phyloP scores from a whole-genome alignment of 1,140 invertebrate genomes.

The honey bee (Apis mellifera) region DNA sequence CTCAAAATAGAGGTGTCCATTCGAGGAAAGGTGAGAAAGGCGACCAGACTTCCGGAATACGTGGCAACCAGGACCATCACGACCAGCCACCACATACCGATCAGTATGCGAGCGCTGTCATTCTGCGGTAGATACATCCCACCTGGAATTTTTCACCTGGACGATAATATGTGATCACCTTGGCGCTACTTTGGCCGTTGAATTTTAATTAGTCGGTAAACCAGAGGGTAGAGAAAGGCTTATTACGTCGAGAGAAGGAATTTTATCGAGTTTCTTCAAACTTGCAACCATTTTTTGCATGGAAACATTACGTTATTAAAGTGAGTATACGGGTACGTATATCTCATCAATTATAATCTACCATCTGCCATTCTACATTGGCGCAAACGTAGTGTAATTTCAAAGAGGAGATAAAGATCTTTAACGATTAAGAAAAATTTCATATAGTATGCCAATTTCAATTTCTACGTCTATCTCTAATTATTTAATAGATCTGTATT shows the following conservation, averaged over 20 bases:
- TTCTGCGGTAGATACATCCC: slow-evolving; percentile 92
- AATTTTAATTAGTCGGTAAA: slow-evolving; percentile 2
- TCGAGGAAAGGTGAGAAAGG: slow-evolving; percentile 95
- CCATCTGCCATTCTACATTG: too few relatives aligned
- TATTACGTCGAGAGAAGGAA: not conserved
- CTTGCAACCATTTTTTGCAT: too few relatives aligned
- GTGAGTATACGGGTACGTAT: too few relatives aligned
- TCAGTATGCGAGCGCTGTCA: slow-evolving; percentile 92
- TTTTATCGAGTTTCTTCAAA: not conserved
- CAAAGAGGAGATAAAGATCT: too few relatives aligned
- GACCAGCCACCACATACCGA: slow-evolving; percentile 96
- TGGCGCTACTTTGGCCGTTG: not conserved
- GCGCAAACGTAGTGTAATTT: too few relatives aligned
- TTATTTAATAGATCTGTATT: too few relatives aligned
- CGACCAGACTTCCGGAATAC: slow-evolving; percentile 96
- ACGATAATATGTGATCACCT: not conserved
- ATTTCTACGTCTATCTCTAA: too few relatives aligned
- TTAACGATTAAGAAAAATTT: too few relatives aligned
- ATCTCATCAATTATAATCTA: too few relatives aligned
- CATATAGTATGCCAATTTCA: too few relatives aligned
- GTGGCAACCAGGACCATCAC: slow-evolving; percentile 95
- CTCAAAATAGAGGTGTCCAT: slow-evolving; percentile 89
- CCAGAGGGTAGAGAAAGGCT: not conserved
- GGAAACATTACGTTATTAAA: too few relatives aligned
- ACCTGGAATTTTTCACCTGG: slow-evolving; percentile 83